Conservation (phyloP, 2,797 vertebrate species). For the Propithecus deckenii region DNA sequence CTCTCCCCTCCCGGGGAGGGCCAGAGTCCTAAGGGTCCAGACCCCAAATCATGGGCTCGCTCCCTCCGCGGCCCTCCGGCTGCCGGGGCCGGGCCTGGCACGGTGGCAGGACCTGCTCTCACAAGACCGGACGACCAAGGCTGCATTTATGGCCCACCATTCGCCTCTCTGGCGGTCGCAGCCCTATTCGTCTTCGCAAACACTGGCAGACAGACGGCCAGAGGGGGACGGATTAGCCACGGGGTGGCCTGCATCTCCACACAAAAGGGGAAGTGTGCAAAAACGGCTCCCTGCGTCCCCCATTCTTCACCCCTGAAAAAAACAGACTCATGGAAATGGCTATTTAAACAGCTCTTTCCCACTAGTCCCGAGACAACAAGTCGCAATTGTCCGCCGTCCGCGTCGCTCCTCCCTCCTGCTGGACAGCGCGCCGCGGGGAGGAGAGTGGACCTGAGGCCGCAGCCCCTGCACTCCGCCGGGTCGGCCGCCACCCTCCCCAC, state of each 20-base stretch:
- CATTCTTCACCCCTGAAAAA: constrained; percentile 82
- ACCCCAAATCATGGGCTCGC: background rate
- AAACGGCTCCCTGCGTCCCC: constrained; percentile 79
- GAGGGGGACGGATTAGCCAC: constrained; percentile 80
- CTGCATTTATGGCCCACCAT: constrained; percentile 75
- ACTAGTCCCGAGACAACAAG: constrained; percentile 83
- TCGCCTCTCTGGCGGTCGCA: constrained; percentile 67
- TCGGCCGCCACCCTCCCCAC: accelerated
- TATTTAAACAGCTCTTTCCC: constrained; percentile 83
- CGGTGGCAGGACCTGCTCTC: accelerated
- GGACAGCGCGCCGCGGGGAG: background rate
- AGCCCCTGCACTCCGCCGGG: background rate
- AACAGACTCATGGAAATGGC: constrained; percentile 79
- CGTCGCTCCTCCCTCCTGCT: background rate
- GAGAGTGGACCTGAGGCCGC: background rate
- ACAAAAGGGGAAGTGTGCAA: constrained; percentile 84
- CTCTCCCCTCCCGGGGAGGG: background rate
- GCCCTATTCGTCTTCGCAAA: constrained; percentile 83
- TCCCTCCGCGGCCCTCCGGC: accelerated
- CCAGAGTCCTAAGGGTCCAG: background rate
- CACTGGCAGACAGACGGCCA: constrained; percentile 79
- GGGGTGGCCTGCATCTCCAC: constrained; percentile 82
- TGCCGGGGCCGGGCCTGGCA: accelerated
- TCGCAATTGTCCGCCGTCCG: constrained; percentile 66
- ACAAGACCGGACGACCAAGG: constrained; percentile 77